phyloP scores from a whole-genome alignment of 2,113 vertebrate genomes.

The Tyrannus savana region DNA sequence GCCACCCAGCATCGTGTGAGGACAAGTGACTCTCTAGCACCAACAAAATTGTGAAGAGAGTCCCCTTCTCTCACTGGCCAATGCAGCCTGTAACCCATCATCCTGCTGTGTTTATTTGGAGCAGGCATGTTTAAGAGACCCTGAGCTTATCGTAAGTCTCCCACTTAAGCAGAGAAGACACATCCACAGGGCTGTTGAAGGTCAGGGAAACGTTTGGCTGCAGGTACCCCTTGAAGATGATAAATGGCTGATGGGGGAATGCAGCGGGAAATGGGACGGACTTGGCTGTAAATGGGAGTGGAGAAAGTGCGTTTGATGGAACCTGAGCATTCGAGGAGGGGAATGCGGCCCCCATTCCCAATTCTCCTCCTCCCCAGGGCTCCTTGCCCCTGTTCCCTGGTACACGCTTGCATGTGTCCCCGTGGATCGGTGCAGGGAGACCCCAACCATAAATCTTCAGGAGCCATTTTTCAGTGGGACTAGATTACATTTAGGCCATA shows the following conservation, averaged over 20 bases:
- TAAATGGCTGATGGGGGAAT: neutral
- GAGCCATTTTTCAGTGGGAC: neutral
- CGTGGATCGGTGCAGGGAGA: neutral
- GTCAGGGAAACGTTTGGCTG: neutral
- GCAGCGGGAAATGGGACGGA: neutral
- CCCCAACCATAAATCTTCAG: neutral
- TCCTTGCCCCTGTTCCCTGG: neutral
- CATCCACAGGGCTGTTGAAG: neutral
- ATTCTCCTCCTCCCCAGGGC: neutral
- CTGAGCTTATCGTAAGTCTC: constrained; percentile 1
- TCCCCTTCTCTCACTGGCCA: neutral
- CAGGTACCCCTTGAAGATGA: neutral
- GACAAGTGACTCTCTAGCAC: neutral
- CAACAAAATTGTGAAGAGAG: neutral
- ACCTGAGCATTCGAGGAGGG: neutral
- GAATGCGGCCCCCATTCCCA: neutral
- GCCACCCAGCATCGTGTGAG: fast-evolving
- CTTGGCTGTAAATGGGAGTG: fast-evolving
- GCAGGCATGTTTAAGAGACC: neutral
- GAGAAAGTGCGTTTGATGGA: neutral
- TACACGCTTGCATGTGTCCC: neutral
- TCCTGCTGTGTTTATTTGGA: neutral
- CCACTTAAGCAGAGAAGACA: neutral
- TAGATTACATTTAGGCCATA: neutral
- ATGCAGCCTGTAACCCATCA: neutral